These are phyloP conservation scores for Rhizomys pruinosus DNA, from an alignment of 2,113 vertebrate species.

Conservation along the genomic window DNA sequence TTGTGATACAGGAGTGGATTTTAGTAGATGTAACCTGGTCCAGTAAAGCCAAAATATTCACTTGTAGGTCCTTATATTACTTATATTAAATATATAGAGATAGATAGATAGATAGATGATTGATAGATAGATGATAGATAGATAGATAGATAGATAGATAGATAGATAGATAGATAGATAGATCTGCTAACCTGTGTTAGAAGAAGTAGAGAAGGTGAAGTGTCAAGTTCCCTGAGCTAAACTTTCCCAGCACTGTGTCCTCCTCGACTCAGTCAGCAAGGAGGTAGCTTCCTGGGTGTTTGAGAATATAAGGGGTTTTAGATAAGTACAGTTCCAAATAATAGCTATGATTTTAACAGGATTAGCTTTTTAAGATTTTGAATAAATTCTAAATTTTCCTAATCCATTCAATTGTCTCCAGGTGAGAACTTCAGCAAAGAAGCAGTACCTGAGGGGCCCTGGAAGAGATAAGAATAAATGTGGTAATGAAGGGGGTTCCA, in stretches of 20 bases:
- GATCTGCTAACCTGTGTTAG: neutral
- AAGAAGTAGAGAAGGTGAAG: neutral
- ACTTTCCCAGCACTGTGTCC: neutral
- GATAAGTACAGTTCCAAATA: neutral
- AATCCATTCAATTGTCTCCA: neutral
- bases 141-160: no score
- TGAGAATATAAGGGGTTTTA: neutral
- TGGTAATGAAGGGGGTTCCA: neutral
- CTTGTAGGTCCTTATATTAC: neutral
- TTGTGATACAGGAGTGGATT: neutral
- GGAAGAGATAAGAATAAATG: conserved; percentile 8
- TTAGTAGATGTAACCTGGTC: neutral
- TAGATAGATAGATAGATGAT: no score
- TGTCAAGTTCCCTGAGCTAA: neutral
- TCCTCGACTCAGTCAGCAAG: neutral
- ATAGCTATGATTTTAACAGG: neutral
- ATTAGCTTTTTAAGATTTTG: neutral
- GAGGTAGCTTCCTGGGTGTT: neutral
- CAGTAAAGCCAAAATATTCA: neutral
- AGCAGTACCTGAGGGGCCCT: neutral
- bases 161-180: no score
- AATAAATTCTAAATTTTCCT: conserved; percentile 21
- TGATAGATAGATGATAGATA: no score
- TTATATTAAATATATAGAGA: no score
- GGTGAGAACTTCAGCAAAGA: neutral